A percentile compares a stretch with the other conserved stretches of the same genome.
phyloP scores from a whole-genome alignment of 2,888 invertebrate genomes.

The Polyommatus icarus region DNA sequence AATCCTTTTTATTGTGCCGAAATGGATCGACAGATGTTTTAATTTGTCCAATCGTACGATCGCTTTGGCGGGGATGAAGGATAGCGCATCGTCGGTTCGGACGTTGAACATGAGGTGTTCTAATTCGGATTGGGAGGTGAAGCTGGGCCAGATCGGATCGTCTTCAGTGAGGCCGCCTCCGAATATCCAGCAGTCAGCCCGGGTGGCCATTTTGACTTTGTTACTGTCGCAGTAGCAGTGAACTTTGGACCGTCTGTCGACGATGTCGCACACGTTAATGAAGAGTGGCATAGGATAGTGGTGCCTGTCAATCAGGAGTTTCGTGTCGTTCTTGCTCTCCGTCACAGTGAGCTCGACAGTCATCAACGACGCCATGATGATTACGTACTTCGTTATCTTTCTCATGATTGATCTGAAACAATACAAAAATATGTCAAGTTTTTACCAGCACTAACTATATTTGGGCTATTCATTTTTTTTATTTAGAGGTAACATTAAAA shows the following conservation, averaged over 20 bases:
- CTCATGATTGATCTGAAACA: conserved; percentile 66
- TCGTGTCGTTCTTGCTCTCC: conserved; percentile 67
- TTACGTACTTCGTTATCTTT: conserved; percentile 62
- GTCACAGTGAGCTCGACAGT: conserved; percentile 65
- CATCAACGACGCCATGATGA: conserved; percentile 69
- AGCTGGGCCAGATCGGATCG: conserved; percentile 86
- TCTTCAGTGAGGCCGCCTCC: conserved; percentile 81
- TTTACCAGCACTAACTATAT: not conserved
- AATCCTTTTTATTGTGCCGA: conserved; percentile 86
- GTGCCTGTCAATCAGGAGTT: conserved; percentile 60
- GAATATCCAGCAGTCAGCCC: conserved; percentile 89
- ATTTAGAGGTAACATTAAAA: too few species aligned
- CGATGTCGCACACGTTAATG: conserved; percentile 72
- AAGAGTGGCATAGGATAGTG: conserved; percentile 64
- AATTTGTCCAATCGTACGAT: conserved; percentile 84
- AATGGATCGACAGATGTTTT: conserved; percentile 85
- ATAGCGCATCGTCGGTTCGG: conserved; percentile 84
- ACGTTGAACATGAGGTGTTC: conserved; percentile 86
- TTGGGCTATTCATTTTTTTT: too few species aligned
- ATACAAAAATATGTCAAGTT: conserved; percentile 31
- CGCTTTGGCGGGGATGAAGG: conserved; percentile 86
- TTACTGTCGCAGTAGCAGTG: conserved; percentile 76
- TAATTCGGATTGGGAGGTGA: conserved; percentile 85
- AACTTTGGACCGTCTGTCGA: conserved; percentile 69
- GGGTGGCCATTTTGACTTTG: conserved; percentile 79